A percentile compares a stretch with the other conserved stretches of the same genome.
These are phyloP conservation scores for Acrobasis consociella DNA, from an alignment of 2,888 invertebrate genomes.

Conservation along the genomic window DNA sequence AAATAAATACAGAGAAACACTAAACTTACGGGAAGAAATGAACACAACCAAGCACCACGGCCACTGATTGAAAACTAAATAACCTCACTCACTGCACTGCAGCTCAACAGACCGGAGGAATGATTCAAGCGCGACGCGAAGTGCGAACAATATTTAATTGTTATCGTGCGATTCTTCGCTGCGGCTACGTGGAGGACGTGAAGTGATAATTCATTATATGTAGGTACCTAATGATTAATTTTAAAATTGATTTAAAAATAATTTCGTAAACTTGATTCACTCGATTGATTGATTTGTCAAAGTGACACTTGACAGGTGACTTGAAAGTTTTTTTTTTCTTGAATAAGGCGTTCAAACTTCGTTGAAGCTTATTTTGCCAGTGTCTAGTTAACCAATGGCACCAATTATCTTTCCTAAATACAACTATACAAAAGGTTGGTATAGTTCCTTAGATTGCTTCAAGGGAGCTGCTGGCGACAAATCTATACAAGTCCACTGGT, in stretches of 20 bases:
- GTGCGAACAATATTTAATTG: constrained; percentile 9
- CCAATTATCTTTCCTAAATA: too few species aligned
- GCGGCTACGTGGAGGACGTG: constrained; percentile 14
- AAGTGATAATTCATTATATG: neutral
- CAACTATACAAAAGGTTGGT: too few species aligned
- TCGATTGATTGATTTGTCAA: too few species aligned
- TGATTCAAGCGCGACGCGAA: constrained; percentile 26
- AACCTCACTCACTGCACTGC: constrained; percentile 10
- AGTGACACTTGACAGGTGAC: neutral
- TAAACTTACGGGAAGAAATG: constrained; percentile 49
- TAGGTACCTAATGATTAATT: neutral
- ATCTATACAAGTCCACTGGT: too few species aligned
- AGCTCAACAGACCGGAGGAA: constrained; percentile 14
- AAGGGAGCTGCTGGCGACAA: too few species aligned
- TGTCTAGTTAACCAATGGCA: too few species aligned
- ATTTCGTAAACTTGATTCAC: too few species aligned
- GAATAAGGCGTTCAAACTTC: too few species aligned
- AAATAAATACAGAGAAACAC: constrained; percentile 34
- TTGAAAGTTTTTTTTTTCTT: too few species aligned
- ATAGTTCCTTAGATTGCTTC: too few species aligned
- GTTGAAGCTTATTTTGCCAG: too few species aligned
- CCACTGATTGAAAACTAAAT: constrained; percentile 54
- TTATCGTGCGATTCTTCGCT: constrained; percentile 3
- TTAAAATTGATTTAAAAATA: neutral
- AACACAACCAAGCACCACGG: constrained; percentile 48